Conservation (phyloP, 2,888 invertebrate species). For the Metacarcinus magister region DNA sequence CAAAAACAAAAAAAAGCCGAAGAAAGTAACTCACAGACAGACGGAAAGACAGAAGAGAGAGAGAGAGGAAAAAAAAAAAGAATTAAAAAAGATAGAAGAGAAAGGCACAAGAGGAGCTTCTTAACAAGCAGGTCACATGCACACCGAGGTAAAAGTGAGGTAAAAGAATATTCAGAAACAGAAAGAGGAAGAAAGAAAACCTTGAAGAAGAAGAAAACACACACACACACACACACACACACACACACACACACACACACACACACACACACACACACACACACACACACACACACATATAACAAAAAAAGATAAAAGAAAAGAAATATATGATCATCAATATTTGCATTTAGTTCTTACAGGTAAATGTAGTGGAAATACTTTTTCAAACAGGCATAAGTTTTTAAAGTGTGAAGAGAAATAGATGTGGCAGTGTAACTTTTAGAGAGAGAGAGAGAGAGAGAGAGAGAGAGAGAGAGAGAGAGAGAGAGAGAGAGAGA, state of each 20-base stretch:
- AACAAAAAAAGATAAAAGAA: background rate
- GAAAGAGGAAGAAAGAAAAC: background rate
- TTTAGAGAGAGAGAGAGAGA: background rate
- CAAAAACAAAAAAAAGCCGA: background rate
- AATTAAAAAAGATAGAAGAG: background rate
- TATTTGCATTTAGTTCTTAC: background rate
- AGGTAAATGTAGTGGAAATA: background rate
- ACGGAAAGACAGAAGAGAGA: background rate
- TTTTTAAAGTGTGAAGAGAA: background rate
- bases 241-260: too few species aligned
- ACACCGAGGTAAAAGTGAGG: background rate
- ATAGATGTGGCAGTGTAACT: background rate
- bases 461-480: background rate
- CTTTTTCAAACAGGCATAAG: background rate
- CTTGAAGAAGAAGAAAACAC: too few species aligned
- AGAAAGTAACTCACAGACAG: background rate
- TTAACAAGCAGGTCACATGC: background rate
- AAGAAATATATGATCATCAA: background rate
- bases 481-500: constrained; percentile 7
- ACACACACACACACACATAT: too few species aligned
- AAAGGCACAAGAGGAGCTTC: background rate
- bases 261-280: too few species aligned
- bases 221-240: too few species aligned
- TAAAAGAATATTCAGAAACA: background rate
- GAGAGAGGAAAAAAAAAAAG: background rate